Percentiles rank a stretch among this genome's conserved stretches.
Evolutionary conservation across 2,113 vertebrate genomes (phyloP).

Genomic region (Indri indri): DNA sequence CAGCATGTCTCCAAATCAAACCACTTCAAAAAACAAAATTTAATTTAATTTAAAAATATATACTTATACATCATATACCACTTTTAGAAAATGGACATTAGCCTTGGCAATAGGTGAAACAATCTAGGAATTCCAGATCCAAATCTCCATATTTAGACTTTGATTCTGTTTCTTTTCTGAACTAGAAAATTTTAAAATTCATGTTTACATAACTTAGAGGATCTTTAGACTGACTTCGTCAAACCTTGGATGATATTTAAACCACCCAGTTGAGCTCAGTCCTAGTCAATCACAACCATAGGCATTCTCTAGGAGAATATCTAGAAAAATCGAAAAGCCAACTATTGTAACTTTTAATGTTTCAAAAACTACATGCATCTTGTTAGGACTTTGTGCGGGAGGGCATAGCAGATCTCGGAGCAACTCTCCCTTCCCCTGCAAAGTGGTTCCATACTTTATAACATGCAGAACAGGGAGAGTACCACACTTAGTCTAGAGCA

Average conservation of each 20-base stretch:
- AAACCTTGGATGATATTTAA: background rate
- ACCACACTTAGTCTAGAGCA: background rate
- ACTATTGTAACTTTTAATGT: background rate
- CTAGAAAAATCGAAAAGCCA: background rate
- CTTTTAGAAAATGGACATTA: background rate
- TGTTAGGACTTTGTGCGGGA: background rate
- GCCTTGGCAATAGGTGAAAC: background rate
- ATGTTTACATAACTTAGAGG: background rate
- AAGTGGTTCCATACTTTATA: background rate
- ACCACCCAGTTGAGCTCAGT: background rate
- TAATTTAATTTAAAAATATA: background rate
- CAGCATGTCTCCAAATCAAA: background rate
- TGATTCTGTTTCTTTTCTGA: conserved; percentile 34
- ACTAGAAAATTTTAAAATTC: conserved; percentile 27
- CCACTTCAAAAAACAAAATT: background rate
- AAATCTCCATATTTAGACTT: background rate
- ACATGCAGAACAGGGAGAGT: background rate
- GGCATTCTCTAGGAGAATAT: background rate
- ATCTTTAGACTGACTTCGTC: background rate
- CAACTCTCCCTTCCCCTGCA: background rate
- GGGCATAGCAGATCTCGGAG: background rate
- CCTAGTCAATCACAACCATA: background rate
- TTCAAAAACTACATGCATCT: background rate
- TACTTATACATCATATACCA: background rate
- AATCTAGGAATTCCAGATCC: background rate